Percentiles rank a stretch among this genome's conserved stretches.
Conservation (phyloP, 2,113 vertebrate genomes). For the Rhipidura dahli region DNA sequence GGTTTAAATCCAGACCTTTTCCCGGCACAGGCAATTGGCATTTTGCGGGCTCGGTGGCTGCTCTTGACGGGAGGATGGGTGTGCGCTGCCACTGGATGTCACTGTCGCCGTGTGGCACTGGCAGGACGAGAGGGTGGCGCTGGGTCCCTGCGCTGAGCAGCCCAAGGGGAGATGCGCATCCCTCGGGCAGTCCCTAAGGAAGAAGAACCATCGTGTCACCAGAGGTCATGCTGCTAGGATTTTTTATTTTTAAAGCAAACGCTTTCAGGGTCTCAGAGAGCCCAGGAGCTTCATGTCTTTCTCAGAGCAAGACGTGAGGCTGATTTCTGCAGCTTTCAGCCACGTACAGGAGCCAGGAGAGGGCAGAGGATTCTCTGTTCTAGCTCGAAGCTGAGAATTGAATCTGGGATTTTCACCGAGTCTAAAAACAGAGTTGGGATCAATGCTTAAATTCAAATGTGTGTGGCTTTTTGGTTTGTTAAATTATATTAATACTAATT, state of each 20-base stretch:
- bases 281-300: neutral
- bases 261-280: neutral
- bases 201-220: too few relatives aligned
- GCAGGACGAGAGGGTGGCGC: rapidly evolving
- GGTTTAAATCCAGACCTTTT: neutral
- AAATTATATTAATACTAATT: neutral
- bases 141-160: neutral
- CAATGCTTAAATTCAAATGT: neutral
- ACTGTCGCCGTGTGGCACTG: neutral
- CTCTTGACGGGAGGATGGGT: rapidly evolving
- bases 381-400: neutral
- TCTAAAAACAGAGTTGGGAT: neutral
- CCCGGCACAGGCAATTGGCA: rapidly evolving
- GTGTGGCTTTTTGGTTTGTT: neutral
- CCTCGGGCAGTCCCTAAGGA: rapidly evolving
- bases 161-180: rapidly evolving
- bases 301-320: rapidly evolving
- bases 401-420: neutral
- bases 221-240: rapidly evolving
- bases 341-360: rapidly evolving
- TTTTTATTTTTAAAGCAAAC: neutral
- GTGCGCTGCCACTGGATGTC: constrained; percentile 9
- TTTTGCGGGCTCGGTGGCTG: rapidly evolving
- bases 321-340: neutral
- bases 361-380: neutral